phyloP scores from a whole-genome alignment of 2,797 vertebrate genomes.

The Enteromius treurensis region DNA sequence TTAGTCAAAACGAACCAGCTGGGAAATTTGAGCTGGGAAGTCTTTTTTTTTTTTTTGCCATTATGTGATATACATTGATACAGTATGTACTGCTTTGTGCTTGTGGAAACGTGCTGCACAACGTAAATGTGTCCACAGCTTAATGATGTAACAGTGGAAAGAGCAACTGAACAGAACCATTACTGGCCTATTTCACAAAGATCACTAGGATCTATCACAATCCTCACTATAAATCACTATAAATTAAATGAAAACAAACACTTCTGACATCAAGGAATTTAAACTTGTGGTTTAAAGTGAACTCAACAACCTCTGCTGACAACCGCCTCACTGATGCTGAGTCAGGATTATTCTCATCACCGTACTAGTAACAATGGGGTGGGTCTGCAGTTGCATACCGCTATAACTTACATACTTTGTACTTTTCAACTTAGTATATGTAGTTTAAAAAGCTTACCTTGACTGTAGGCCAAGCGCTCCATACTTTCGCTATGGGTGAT shows the following conservation, averaged over 20 bases:
- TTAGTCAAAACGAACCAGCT: background rate
- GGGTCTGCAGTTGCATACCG: background rate
- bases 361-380: background rate
- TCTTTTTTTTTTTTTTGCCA: background rate
- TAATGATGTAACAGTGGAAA: background rate
- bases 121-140: background rate
- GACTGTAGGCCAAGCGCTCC: conserved; percentile 80
- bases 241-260: background rate
- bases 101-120: background rate
- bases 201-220: background rate
- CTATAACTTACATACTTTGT: no score
- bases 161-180: background rate
- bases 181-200: background rate
- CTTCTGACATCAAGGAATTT: background rate
- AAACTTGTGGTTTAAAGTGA: background rate
- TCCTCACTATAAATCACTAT: background rate
- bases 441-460: conserved; percentile 68
- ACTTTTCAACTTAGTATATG: background rate
- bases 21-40: background rate
- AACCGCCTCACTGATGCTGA: background rate
- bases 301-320: background rate
- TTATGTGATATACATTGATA: background rate
- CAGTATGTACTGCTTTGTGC: background rate
- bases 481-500: conserved; percentile 83
- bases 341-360: conserved; percentile 10